A percentile compares a stretch with the other conserved stretches of the same genome.
phyloP scores from a whole-genome alignment of 2,797 vertebrate genomes.

The Melopsittacus undulatus region DNA sequence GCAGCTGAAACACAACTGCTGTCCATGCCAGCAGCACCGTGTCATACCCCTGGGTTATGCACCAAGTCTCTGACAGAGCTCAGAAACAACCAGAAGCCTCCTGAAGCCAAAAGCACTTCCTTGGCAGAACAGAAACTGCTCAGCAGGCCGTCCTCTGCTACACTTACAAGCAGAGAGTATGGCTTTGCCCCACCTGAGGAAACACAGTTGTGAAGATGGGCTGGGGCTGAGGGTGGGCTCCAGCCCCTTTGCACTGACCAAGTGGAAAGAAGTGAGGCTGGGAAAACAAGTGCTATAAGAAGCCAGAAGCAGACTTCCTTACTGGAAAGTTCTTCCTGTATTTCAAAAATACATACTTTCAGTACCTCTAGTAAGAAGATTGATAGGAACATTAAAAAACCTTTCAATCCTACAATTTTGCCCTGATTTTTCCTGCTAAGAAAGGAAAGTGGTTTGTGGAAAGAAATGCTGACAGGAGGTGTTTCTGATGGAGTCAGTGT shows the following conservation, averaged over 20 bases:
- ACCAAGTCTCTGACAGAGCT: background rate
- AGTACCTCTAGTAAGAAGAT: background rate
- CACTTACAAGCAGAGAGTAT: background rate
- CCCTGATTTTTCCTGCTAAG: background rate
- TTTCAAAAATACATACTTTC: background rate
- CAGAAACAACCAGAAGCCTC: background rate
- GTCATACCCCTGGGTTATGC: background rate
- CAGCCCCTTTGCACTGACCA: background rate
- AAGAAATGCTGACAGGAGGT: background rate
- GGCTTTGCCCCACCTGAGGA: background rate
- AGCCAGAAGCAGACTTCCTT: background rate
- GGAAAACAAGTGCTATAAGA: background rate
- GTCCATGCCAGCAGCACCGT: rapidly evolving
- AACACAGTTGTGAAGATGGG: rapidly evolving
- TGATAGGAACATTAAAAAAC: background rate
- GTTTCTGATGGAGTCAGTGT: background rate
- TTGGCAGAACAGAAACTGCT: background rate
- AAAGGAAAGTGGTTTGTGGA: background rate
- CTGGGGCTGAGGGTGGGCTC: background rate
- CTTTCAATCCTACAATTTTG: background rate
- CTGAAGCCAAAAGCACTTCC: background rate
- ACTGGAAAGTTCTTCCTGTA: background rate
- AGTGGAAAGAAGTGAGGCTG: background rate
- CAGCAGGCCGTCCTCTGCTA: background rate
- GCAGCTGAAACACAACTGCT: background rate